Percentiles rank a stretch among this genome's conserved stretches.
phyloP scores from a whole-genome alignment of 2,113 vertebrate species.

The Lasiurus cinereus region DNA sequence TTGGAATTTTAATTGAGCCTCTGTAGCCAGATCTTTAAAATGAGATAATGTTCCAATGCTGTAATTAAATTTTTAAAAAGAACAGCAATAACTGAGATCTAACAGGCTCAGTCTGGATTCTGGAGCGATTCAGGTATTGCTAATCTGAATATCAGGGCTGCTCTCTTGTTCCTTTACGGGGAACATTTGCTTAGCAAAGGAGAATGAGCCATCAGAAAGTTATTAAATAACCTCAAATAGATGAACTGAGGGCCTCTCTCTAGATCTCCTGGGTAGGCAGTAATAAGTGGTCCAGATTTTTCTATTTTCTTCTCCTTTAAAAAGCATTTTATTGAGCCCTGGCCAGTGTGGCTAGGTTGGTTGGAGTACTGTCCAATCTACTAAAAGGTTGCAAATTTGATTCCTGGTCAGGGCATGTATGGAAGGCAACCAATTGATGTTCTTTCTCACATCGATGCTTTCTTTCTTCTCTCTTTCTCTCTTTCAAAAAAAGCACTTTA shows the following conservation, averaged over 20 bases:
- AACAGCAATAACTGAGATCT: conserved; percentile 59
- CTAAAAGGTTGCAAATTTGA: too few relatives aligned
- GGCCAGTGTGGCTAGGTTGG: too few relatives aligned
- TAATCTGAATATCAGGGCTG: neutral
- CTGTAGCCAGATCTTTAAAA: conserved; percentile 73
- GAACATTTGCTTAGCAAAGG: conserved; percentile 22
- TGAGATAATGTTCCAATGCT: conserved; percentile 77
- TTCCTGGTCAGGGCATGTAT: too few relatives aligned
- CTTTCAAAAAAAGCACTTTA: neutral
- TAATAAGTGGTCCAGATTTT: neutral
- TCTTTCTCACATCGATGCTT: too few relatives aligned
- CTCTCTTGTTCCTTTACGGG: conserved; percentile 22
- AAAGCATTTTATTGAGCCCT: neutral
- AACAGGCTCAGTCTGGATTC: conserved; percentile 46
- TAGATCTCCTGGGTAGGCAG: neutral
- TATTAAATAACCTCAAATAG: neutral
- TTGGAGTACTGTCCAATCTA: neutral
- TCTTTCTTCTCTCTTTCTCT: too few relatives aligned
- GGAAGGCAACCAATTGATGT: too few relatives aligned
- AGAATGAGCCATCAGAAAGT: neutral
- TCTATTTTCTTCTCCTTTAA: neutral
- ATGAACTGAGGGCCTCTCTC: neutral
- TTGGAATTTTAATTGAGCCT: conserved; percentile 78
- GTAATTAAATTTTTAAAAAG: conserved; percentile 77
- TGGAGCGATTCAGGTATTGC: neutral